phyloP scores from a whole-genome alignment of 1,140 invertebrate species.

The Centruroides sculpturatus region DNA sequence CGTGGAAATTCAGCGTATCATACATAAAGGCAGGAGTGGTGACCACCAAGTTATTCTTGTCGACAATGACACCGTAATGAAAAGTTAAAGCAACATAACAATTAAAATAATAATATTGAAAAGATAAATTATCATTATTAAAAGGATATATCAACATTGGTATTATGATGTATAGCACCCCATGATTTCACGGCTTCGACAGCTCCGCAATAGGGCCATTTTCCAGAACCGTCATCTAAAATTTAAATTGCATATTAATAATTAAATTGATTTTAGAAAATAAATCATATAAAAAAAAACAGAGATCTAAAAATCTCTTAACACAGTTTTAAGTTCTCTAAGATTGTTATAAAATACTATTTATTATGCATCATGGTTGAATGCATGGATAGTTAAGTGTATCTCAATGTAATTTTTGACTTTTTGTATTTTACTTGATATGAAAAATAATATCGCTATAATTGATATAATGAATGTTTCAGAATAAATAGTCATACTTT shows the following conservation, averaged over 20 bases:
- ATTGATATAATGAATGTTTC: too few relatives aligned
- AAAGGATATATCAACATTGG: constrained; percentile 31
- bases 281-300: too few relatives aligned
- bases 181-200: constrained; percentile 35
- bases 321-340: too few relatives aligned
- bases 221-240: constrained; percentile 28
- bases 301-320: too few relatives aligned
- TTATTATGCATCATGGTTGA: too few relatives aligned
- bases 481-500: too few relatives aligned
- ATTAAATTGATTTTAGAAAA: too few relatives aligned
- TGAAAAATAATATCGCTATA: too few relatives aligned
- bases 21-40: constrained; percentile 47
- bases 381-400: too few relatives aligned
- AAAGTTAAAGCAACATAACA: not conserved
- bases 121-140: constrained; percentile 9
- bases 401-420: too few relatives aligned
- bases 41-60: constrained; percentile 37
- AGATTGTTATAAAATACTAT: too few relatives aligned
- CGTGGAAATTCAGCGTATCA: constrained; percentile 30
- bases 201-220: constrained; percentile 42
- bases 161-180: constrained; percentile 35
- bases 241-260: not conserved
- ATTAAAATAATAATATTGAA: constrained; percentile 25
- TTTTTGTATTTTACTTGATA: too few relatives aligned
- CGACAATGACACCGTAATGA: constrained; percentile 32